Conservation (phyloP, 2,888 invertebrate species). For the Oligia strigilis region DNA sequence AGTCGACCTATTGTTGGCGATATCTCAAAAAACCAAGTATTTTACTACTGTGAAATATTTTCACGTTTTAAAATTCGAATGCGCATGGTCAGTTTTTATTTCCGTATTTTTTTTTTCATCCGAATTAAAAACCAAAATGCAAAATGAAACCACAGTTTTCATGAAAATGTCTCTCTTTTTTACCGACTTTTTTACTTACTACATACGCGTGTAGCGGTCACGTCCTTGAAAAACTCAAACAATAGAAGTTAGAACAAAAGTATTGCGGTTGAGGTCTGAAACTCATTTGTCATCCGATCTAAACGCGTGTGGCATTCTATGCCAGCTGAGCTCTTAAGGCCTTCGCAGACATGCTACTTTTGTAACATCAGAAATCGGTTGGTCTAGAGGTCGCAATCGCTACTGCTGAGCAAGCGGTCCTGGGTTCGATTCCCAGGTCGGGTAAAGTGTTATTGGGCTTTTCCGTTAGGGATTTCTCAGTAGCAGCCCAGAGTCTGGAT, state of each 20-base stretch:
- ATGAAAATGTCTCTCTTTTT: conserved; percentile 6
- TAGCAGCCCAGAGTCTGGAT: too few relatives aligned
- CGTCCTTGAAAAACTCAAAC: conserved; percentile 38
- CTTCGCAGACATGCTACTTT: not conserved
- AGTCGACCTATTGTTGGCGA: not conserved
- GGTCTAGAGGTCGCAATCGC: not conserved
- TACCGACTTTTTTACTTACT: not conserved
- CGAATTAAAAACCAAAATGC: not conserved
- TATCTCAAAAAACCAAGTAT: not conserved
- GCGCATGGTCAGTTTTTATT: too few relatives aligned
- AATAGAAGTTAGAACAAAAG: conserved; percentile 50
- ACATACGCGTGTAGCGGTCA: not conserved
- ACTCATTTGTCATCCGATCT: conserved; percentile 58
- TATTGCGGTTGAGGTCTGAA: conserved; percentile 17
- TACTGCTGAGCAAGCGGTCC: too few relatives aligned
- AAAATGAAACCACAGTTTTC: not conserved
- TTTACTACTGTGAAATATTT: not conserved
- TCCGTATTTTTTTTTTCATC: too few relatives aligned
- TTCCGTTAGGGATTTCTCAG: too few relatives aligned
- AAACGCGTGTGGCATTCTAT: conserved; percentile 19
- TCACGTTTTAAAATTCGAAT: not conserved
- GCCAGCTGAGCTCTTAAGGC: conserved; percentile 12
- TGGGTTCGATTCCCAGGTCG: too few relatives aligned
- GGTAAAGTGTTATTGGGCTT: too few relatives aligned
- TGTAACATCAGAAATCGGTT: not conserved